phyloP scores from a whole-genome alignment of 2,888 invertebrate species.

The Apoda limacodes region DNA sequence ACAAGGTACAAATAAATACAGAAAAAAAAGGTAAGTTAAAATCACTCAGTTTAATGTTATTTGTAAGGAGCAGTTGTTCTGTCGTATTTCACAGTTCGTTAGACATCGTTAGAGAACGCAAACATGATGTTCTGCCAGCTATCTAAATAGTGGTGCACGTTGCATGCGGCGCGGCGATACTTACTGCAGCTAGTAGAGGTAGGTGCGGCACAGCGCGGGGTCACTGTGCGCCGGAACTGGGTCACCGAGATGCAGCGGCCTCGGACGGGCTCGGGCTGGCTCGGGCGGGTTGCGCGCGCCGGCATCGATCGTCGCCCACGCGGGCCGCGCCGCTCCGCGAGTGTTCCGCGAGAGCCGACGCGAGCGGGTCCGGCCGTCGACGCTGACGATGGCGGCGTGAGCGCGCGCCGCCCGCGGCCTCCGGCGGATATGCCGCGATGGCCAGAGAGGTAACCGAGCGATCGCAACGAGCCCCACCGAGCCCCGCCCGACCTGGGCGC shows the following conservation, averaged over 20 bases:
- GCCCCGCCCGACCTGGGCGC: conserved; percentile 14
- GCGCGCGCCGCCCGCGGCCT: conserved; percentile 68
- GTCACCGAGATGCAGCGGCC: conserved; percentile 57
- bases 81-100: conserved; percentile 39
- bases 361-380: conserved; percentile 60
- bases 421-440: conserved; percentile 77
- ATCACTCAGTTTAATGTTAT: too few species aligned
- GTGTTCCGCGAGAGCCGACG: conserved; percentile 55
- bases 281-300: conserved; percentile 45
- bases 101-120: conserved; percentile 33
- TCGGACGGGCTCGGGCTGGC: conserved; percentile 38
- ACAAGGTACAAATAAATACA: too few species aligned
- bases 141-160: conserved; percentile 1
- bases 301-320: conserved; percentile 39
- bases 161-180: conserved; percentile 15
- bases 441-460: conserved; percentile 75
- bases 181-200: conserved; percentile 23
- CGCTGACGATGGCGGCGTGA: conserved; percentile 65
- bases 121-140: not conserved
- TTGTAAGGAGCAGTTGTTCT: too few species aligned
- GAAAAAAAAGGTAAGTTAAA: too few species aligned
- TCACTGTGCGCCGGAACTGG: conserved; percentile 58
- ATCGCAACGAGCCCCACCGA: too few species aligned
- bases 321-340: conserved; percentile 37
- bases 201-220: conserved; percentile 43